These are phyloP conservation scores for Larimichthys crocea DNA, from an alignment of 2,113 vertebrate genomes.

Conservation along the genomic window DNA sequence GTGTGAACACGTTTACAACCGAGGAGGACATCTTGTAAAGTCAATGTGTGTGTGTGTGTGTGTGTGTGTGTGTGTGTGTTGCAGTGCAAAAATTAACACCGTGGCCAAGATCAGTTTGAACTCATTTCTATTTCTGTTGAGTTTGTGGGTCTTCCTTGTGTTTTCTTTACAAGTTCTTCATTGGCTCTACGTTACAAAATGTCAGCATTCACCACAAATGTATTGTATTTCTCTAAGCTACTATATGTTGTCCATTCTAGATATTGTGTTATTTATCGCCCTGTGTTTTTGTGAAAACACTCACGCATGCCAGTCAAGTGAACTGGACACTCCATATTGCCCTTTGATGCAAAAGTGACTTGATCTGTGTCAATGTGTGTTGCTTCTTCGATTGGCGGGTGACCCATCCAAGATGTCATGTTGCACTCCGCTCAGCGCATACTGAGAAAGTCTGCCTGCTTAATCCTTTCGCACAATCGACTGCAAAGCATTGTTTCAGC, in stretches of 20 bases:
- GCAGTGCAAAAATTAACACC: no score
- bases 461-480: background rate
- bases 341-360: constrained; percentile 38
- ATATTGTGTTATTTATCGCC: no score
- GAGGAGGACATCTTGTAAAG: background rate
- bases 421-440: constrained; percentile 18
- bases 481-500: background rate
- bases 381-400: constrained; percentile 46
- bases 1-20: background rate
- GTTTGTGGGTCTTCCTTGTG: background rate
- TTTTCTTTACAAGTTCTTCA: no score
- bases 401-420: constrained; percentile 39
- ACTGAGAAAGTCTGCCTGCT: constrained; percentile 1
- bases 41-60: background rate
- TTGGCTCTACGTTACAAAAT: no score
- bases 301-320: constrained; percentile 20
- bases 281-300: background rate
- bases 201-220: no score
- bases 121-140: background rate
- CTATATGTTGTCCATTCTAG: no score
- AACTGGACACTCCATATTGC: constrained; percentile 15
- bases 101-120: background rate
- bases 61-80: no score
- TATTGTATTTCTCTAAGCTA: no score
- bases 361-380: constrained; percentile 32